Evolutionary conservation across 2,797 vertebrate species (phyloP).

Genomic region (Rhynchonycteris naso): DNA sequence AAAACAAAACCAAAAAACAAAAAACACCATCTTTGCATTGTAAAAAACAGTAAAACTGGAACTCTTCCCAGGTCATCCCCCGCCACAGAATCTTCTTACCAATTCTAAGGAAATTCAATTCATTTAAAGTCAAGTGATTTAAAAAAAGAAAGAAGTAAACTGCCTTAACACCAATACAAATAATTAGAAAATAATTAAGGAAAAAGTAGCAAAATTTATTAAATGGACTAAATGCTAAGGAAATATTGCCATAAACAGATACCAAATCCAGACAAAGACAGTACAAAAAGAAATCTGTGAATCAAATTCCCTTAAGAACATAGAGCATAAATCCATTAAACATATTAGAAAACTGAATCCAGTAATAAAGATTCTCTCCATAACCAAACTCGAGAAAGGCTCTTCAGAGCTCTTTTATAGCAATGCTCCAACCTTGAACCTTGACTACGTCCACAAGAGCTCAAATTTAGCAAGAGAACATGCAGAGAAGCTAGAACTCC

Average conservation of each 20-base stretch:
- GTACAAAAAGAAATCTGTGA: not conserved
- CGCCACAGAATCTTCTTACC: not conserved
- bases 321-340: not conserved
- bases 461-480: not conserved
- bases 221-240: not conserved
- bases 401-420: not conserved
- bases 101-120: constrained; percentile 4
- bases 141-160: not conserved
- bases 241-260: not conserved
- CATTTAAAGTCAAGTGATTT: not conserved
- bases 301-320: not conserved
- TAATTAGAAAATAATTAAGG: not conserved
- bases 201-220: constrained; percentile 30
- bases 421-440: not conserved
- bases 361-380: not conserved
- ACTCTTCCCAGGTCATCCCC: not conserved
- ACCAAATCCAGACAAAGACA: not conserved
- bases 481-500: not conserved
- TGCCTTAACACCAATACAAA: not conserved
- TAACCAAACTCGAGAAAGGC: not conserved
- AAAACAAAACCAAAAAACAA: no score
- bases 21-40: not conserved
- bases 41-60: not conserved
- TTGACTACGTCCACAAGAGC: not conserved
- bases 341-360: not conserved